A percentile compares a stretch with the other conserved stretches of the same genome.
These are phyloP conservation scores for Lagodon rhomboides DNA, from an alignment of 2,797 vertebrate species.

Conservation along the genomic window DNA sequence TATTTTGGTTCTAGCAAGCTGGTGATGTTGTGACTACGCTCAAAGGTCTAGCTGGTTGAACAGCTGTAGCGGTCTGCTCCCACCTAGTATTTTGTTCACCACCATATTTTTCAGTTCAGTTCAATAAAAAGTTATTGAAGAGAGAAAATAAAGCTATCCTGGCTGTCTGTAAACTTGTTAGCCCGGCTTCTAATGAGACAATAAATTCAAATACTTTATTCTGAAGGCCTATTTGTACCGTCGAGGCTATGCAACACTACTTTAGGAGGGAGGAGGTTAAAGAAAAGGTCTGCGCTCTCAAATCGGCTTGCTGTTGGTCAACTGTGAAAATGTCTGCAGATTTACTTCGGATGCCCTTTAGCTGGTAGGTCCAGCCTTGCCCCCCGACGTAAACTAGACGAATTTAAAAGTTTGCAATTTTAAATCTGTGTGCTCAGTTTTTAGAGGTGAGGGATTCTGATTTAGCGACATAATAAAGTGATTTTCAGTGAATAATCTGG, in stretches of 20 bases:
- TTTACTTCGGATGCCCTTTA: background rate
- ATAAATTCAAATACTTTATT: background rate
- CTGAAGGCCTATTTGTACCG: background rate
- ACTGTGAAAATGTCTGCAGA: background rate
- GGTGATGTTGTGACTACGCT: background rate
- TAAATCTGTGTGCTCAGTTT: background rate
- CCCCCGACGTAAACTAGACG: background rate
- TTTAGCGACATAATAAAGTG: background rate
- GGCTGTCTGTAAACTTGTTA: background rate
- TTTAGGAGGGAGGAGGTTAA: background rate
- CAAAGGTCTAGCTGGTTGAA: background rate
- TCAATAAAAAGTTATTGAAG: conserved; percentile 10
- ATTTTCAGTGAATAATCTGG: background rate
- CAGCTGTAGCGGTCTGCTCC: background rate
- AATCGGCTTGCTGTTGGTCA: background rate
- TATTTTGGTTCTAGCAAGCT: background rate
- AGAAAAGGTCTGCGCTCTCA: conserved; percentile 11
- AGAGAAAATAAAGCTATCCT: conserved; percentile 1
- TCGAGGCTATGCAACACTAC: no score
- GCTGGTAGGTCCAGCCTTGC: background rate
- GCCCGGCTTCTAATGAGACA: background rate
- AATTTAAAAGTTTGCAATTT: background rate
- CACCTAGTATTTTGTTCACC: background rate
- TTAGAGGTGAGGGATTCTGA: no score
- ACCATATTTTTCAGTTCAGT: background rate